Percentiles rank a stretch among this genome's conserved stretches.
These are phyloP conservation scores for Clarias fuscus DNA, from an alignment of 2,797 vertebrate species.

Conservation along the genomic window DNA sequence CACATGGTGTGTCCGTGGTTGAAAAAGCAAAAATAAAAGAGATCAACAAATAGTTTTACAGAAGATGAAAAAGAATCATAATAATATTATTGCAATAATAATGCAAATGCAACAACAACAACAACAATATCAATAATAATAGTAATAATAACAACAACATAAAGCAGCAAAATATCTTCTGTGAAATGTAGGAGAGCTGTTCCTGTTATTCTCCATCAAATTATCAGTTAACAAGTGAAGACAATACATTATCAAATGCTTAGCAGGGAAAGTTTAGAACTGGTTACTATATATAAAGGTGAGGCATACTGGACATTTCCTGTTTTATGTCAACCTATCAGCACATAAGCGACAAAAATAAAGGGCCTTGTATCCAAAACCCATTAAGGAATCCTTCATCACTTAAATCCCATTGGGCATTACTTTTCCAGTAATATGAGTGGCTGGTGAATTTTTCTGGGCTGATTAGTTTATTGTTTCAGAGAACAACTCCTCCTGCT, in stretches of 20 bases:
- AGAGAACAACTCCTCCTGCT: slow-evolving; percentile 61
- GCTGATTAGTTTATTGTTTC: slow-evolving; percentile 64
- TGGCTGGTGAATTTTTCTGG: slow-evolving; percentile 40
- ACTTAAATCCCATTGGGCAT: slow-evolving; percentile 46
- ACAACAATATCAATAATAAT: no score
- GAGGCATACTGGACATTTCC: background rate
- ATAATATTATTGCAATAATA: no score
- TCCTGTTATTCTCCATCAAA: background rate
- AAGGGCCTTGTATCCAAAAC: slow-evolving; percentile 17
- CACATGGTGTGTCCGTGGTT: slow-evolving; percentile 25
- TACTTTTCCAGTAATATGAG: slow-evolving; percentile 42
- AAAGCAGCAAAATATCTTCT: background rate
- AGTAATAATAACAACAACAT: background rate
- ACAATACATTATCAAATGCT: background rate
- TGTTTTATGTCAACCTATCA: slow-evolving; percentile 45
- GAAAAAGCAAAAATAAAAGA: no score
- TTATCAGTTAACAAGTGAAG: background rate
- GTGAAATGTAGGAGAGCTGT: background rate
- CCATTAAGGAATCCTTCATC: slow-evolving; percentile 44
- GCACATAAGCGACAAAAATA: slow-evolving; percentile 20
- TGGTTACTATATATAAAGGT: background rate
- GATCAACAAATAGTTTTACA: no score
- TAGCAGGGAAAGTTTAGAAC: background rate
- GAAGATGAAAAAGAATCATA: no score
- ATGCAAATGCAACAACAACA: no score